Conservation (phyloP, 2,888 invertebrate genomes). For the Stenodera caucasica region DNA sequence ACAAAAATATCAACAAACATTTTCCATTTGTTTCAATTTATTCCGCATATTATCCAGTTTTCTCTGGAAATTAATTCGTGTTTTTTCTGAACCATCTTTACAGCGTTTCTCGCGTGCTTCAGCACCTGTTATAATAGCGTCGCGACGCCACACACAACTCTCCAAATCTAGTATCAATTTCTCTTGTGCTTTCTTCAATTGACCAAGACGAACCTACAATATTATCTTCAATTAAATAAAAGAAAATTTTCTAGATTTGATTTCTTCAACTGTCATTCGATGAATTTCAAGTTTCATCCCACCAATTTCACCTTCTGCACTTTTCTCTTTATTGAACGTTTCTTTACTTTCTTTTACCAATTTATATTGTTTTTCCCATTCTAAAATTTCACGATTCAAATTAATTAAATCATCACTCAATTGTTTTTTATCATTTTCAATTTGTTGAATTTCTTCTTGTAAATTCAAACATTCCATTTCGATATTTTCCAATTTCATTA, state of each 20-base stretch:
- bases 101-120: conserved; percentile 60
- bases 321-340: conserved; percentile 67
- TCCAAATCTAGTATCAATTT: conserved; percentile 67
- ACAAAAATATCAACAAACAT: conserved; percentile 46
- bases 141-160: conserved; percentile 65
- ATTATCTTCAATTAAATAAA: too few species aligned
- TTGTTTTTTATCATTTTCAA: conserved; percentile 68
- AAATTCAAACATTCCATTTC: conserved; percentile 69
- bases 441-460: conserved; percentile 67
- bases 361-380: conserved; percentile 81
- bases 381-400: conserved; percentile 68
- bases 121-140: conserved; percentile 64
- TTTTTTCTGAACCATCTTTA: conserved; percentile 51
- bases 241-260: too few species aligned
- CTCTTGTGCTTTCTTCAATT: conserved; percentile 62
- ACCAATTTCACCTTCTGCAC: conserved; percentile 70
- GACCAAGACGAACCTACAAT: conserved; percentile 57
- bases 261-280: conserved; percentile 83
- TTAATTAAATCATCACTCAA: conserved; percentile 67
- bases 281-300: conserved; percentile 81
- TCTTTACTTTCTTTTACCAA: conserved; percentile 72
- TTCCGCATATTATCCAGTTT: conserved; percentile 63
- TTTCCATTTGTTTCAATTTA: conserved; percentile 60
- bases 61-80: conserved; percentile 58
- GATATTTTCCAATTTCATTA: conserved; percentile 61